Percentiles rank a stretch among this genome's conserved stretches.
Evolutionary conservation across 2,113 vertebrate genomes (phyloP).

Genomic region (Hiodon tergisus): DNA sequence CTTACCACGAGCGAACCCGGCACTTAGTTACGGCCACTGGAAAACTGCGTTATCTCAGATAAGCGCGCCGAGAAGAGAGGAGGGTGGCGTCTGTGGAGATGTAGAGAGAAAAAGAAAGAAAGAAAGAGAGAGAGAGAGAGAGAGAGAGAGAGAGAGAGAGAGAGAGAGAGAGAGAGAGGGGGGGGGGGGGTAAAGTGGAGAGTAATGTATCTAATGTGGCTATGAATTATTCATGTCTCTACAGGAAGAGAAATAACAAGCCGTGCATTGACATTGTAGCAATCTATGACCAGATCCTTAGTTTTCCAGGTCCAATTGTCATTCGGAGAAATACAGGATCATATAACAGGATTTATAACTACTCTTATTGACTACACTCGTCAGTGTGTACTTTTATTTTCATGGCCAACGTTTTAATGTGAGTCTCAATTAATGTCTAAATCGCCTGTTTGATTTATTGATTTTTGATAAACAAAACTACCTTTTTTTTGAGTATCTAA

Average conservation of each 20-base stretch:
- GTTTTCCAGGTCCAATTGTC: slow-evolving; percentile 19
- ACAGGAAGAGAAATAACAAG: background rate
- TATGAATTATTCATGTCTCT: slow-evolving; percentile 33
- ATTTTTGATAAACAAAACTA: no score
- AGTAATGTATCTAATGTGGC: background rate
- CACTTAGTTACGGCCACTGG: background rate
- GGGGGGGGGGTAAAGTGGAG: background rate
- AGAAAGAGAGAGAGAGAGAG: no score
- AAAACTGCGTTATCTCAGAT: background rate
- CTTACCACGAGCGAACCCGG: background rate
- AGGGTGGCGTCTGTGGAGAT: slow-evolving; percentile 12
- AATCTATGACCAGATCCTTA: slow-evolving; percentile 9
- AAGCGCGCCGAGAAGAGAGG: background rate
- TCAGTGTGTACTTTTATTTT: no score
- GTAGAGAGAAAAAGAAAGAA: slow-evolving; percentile 8
- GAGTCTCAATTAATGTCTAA: no score
- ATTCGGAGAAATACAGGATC: background rate
- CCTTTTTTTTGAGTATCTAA: no score
- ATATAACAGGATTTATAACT: background rate
- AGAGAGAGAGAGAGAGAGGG: no score
- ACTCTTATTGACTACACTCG: no score
- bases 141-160: no score
- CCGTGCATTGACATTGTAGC: slow-evolving; percentile 18
- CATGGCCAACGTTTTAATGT: no score
- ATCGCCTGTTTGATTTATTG: no score